These are phyloP conservation scores for Bovichtus variegatus DNA, from an alignment of 2,797 vertebrate species.

Conservation along the genomic window DNA sequence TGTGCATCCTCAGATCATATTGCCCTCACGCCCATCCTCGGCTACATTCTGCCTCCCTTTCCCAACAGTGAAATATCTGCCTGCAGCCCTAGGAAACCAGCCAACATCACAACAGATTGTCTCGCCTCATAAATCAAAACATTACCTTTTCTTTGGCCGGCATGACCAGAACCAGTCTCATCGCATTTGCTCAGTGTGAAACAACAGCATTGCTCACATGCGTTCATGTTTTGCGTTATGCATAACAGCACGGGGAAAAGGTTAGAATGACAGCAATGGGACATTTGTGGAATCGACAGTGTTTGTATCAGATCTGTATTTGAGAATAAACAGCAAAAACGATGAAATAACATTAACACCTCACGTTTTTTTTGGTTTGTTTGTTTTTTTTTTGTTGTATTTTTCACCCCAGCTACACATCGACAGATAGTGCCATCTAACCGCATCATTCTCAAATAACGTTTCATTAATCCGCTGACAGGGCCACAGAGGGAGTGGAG, in stretches of 20 bases:
- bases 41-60: slow-evolving; percentile 62
- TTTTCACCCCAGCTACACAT: slow-evolving; percentile 26
- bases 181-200: slow-evolving; percentile 65
- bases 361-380: no score
- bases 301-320: slow-evolving; percentile 27
- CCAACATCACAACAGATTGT: slow-evolving; percentile 75
- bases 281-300: slow-evolving; percentile 42
- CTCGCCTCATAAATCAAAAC: slow-evolving; percentile 70
- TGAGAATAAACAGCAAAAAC: neutral
- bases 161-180: slow-evolving; percentile 39
- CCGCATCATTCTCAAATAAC: slow-evolving; percentile 65
- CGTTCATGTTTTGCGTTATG: slow-evolving; percentile 58
- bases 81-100: slow-evolving; percentile 70
- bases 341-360: slow-evolving; percentile 7
- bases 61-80: slow-evolving; percentile 63
- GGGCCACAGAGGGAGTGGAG: slow-evolving; percentile 72
- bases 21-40: slow-evolving; percentile 78
- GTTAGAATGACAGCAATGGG: slow-evolving; percentile 47
- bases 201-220: slow-evolving; percentile 73
- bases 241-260: slow-evolving; percentile 54
- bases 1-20: slow-evolving; percentile 75
- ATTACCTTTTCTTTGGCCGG: slow-evolving; percentile 59
- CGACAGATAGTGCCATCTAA: slow-evolving; percentile 60
- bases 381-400: slow-evolving; percentile 8
- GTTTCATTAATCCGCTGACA: slow-evolving; percentile 71